Percentiles rank a stretch among this genome's conserved stretches.
phyloP scores from a whole-genome alignment of 92 coral and sea anemone species.

The Montipora capitata region DNA sequence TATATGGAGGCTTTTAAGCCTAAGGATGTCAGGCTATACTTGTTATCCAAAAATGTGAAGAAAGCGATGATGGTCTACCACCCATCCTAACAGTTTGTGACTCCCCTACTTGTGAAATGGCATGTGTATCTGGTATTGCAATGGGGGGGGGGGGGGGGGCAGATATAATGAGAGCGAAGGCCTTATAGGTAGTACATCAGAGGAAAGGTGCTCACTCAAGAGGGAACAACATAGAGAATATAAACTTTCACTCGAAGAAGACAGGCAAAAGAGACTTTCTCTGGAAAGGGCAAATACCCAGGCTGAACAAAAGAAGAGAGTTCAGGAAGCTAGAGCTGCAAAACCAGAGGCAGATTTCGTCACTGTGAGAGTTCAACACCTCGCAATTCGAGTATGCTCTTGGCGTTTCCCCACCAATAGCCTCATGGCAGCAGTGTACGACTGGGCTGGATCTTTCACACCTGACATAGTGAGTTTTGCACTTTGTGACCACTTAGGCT shows the following conservation, averaged over 20 bases:
- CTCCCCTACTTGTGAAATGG: constrained; percentile 62
- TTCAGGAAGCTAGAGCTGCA: constrained; percentile 74
- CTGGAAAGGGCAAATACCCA: constrained; percentile 63
- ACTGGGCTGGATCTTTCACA: constrained; percentile 72
- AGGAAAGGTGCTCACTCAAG: constrained; percentile 64
- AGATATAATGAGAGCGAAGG: constrained; percentile 60
- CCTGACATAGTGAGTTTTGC: constrained; percentile 67
- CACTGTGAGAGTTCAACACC: constrained; percentile 63
- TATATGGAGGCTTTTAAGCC: constrained; percentile 76
- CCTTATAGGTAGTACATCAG: constrained; percentile 62
- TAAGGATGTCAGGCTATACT: constrained; percentile 77
- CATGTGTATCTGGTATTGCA: constrained; percentile 66
- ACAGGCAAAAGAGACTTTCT: constrained; percentile 64
- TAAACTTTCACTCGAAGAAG: constrained; percentile 74
- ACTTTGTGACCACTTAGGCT: constrained; percentile 78
- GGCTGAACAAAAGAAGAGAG: constrained; percentile 71
- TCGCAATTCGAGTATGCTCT: constrained; percentile 61
- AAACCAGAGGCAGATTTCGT: constrained; percentile 74
- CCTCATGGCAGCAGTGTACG: constrained; percentile 65
- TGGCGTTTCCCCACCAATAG: constrained; percentile 44
- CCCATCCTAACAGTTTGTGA: constrained; percentile 59
- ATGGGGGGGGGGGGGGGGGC: constrained; percentile 54
- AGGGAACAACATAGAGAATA: constrained; percentile 66
- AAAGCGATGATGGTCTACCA: constrained; percentile 76
- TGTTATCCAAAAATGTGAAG: constrained; percentile 78